Conservation (phyloP, 2,888 invertebrate genomes). For the Agrotis clavis region DNA sequence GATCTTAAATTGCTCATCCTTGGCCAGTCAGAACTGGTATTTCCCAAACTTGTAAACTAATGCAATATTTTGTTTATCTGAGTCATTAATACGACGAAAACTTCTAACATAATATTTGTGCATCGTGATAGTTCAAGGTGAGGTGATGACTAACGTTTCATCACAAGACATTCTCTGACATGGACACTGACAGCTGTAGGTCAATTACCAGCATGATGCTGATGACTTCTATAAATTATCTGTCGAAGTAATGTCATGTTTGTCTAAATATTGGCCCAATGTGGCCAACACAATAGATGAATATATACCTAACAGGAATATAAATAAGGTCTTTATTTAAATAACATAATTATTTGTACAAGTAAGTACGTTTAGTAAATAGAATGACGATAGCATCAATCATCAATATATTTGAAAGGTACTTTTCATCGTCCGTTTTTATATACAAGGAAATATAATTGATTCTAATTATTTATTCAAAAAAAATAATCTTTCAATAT, state of each 20-base stretch:
- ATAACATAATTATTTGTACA: background rate
- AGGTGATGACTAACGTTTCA: slow-evolving; percentile 45
- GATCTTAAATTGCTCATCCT: too few species aligned
- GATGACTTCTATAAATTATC: slow-evolving; percentile 24
- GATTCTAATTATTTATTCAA: too few species aligned
- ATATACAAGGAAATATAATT: too few species aligned
- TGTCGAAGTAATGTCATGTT: background rate
- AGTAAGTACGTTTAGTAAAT: background rate
- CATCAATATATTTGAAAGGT: background rate
- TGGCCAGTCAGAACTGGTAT: background rate
- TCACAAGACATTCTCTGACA: slow-evolving; percentile 49
- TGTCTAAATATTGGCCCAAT: background rate
- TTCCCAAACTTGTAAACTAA: background rate
- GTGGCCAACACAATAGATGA: background rate
- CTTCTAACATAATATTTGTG: slow-evolving; percentile 27
- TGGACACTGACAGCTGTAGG: slow-evolving; percentile 55
- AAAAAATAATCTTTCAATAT: too few species aligned
- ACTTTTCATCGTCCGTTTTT: too few species aligned
- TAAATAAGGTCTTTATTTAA: background rate
- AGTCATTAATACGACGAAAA: slow-evolving; percentile 24
- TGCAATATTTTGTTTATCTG: slow-evolving; percentile 22
- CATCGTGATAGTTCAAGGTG: slow-evolving; percentile 66
- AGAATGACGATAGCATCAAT: background rate
- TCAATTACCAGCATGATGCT: slow-evolving; percentile 34
- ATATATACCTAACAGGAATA: background rate